Base-by-base conservation (phyloP, 2,797 vertebrate genomes). In the Aythya fuligula region DNA sequence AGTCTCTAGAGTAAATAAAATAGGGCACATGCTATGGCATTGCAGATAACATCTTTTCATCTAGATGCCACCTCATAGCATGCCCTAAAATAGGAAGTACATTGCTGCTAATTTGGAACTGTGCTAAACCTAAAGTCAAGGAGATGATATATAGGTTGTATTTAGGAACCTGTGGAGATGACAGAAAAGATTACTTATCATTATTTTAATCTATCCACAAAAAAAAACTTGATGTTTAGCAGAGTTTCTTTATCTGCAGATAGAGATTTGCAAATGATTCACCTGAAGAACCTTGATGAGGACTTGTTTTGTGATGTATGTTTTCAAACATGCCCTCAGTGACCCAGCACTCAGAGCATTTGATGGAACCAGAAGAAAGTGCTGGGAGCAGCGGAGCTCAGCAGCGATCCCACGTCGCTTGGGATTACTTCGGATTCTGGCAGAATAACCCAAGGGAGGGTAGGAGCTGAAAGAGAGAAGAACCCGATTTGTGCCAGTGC, bases 301-400 rank as follows among this genome's bases (percentile, higher is more conserved):
- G 11, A 30, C 10, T 62, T 38, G 27, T 39, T 89, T 71, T 61
- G 67, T 45, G 47, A 32, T 53, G 25, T 0, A 17, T 9, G 13
- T 3, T 6, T 90, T 75, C 13, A 27, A 20, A 19, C 0, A 0
- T 41, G 58, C 10, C 54, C 6, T 28, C 65, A 17, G 22, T n/a
- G 14, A 53, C 54, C 56, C 38, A 10, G 67, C 78, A 80, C 9
- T 34, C 49, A 54, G 39, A 90, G 43, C 3, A 13, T 57, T 57
- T 45, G 51, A 80, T 17, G 10, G 41, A 93, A 74, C 27, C 20
- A 77, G 41, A 71, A 92, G 36, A 89, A 85, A 45, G 13, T 71
- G 25, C 32, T 9, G 49, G 39, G 13, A 84, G 28, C 10, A 75
- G 56, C 19, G 69, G 28, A 93, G 7, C 4, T 85, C 66, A 76